Base-by-base conservation (phyloP, 2,888 invertebrate species). In the Colostygia pectinataria region DNA sequence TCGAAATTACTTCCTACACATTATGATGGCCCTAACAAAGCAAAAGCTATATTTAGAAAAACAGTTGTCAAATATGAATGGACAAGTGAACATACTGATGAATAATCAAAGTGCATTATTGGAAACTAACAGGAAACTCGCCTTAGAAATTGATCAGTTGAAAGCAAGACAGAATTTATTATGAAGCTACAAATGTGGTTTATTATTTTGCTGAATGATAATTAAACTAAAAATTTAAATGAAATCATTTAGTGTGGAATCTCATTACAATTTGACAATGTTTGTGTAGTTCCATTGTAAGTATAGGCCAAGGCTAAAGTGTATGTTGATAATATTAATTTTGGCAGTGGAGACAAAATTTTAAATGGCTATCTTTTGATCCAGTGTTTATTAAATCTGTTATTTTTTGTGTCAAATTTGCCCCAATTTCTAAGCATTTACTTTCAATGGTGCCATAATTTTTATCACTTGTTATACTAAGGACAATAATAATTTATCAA, bases 1-100 rank as follows among this genome's bases (percentile, higher is more conserved):
- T 49, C 74, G 81, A 42, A 85, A 86, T 59, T 84, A 85, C 65
- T 90, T 85, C 54, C 74, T 89, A 0, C 83, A 84, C 44, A 77
- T 88, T n/a, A 89, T 88, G 83, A 85, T 90, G 85, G 83, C 82
- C 18, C 67, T 90, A 10, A 90, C 90, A 0, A 91, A 90, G 61
- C 89, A 90, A 52, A 85, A 88, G 52, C 54, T 91, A 49, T 89
- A 76, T 69, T 69, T 90, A 36, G 89, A 90, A 52, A 90, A 90
- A 47, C 83, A 90, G 48, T 60, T 91, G 18, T 41, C 66, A 2
- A 66, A 58, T 0, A 74, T 90, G 71, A 77, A 64, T 55, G 75
- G 80, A 8, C 81, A 87, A 58, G 72, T 91, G 49, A 69, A 82
- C 37, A 70, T 64, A 46, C 65, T 89, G 51, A 65, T 76, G 29